These are phyloP conservation scores for Cheirogaleus major DNA, from an alignment of 2,797 vertebrate genomes.

Conservation along the genomic window DNA sequence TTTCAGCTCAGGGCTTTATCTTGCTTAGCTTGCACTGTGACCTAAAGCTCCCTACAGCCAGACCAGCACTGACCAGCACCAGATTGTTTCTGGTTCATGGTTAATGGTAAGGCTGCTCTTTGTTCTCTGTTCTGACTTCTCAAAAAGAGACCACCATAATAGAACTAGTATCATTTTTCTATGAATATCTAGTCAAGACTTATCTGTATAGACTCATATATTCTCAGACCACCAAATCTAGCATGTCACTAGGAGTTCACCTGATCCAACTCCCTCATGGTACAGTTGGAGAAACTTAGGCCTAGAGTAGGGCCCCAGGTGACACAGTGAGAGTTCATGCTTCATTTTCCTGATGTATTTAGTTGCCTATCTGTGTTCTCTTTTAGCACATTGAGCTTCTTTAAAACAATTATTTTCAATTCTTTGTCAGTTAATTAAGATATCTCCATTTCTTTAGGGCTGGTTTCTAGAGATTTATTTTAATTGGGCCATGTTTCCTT, in stretches of 20 bases:
- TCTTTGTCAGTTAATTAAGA: not conserved
- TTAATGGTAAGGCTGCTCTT: not conserved
- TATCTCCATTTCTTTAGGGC: not conserved
- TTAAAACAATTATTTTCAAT: not conserved
- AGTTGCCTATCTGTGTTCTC: not conserved
- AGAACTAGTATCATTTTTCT: not conserved
- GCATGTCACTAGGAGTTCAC: not conserved
- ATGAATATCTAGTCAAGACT: not conserved
- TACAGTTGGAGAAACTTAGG: not conserved
- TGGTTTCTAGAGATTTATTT: not conserved
- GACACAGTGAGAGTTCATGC: not conserved
- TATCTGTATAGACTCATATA: not conserved
- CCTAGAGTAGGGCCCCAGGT: not conserved
- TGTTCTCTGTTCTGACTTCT: not conserved
- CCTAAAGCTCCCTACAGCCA: not conserved
- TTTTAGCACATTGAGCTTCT: not conserved
- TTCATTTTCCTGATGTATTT: not conserved
- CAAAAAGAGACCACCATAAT: rapidly evolving
- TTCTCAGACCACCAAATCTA: not conserved
- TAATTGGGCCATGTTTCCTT: not conserved
- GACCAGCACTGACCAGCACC: rapidly evolving
- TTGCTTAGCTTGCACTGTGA: not conserved
- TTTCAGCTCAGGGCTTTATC: not conserved
- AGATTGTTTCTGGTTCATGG: not conserved
- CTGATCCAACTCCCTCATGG: not conserved